A percentile compares a stretch with the other conserved stretches of the same genome.
Conservation (phyloP, 53 echinoderm and acorn worm genomes). For the Temnopleurus reevesii region DNA sequence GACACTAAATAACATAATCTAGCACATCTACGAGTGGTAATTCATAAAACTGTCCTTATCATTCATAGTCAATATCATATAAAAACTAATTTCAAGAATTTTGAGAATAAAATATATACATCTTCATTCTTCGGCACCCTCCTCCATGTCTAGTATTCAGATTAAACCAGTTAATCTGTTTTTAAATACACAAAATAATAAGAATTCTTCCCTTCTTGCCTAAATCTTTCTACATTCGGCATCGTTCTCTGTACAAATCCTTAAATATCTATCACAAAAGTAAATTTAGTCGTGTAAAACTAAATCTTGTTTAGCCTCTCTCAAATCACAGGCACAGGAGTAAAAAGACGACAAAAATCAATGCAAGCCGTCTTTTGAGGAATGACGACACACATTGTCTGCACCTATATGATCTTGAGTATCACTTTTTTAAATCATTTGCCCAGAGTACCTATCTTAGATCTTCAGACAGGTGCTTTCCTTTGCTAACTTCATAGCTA, state of each 20-base stretch:
- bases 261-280: background rate
- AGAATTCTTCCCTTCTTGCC: background rate
- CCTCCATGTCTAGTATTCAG: background rate
- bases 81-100: constrained; percentile 35
- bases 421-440: too few species aligned
- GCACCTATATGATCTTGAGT: background rate
- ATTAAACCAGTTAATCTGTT: constrained; percentile 31
- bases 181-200: constrained; percentile 20
- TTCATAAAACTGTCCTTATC: background rate
- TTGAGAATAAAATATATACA: constrained; percentile 40
- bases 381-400: background rate
- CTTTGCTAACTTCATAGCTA: too few species aligned
- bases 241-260: background rate
- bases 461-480: too few species aligned
- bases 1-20: background rate
- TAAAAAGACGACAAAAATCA: background rate
- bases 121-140: background rate
- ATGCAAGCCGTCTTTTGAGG: background rate
- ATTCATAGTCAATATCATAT: constrained; percentile 14
- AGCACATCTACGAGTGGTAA: background rate
- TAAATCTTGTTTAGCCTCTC: background rate
- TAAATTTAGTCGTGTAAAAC: background rate
- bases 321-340: background rate
- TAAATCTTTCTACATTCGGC: background rate
- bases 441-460: too few species aligned